Conservation (phyloP, 2,797 vertebrate species). For the Brachyrhaphis roseni region DNA sequence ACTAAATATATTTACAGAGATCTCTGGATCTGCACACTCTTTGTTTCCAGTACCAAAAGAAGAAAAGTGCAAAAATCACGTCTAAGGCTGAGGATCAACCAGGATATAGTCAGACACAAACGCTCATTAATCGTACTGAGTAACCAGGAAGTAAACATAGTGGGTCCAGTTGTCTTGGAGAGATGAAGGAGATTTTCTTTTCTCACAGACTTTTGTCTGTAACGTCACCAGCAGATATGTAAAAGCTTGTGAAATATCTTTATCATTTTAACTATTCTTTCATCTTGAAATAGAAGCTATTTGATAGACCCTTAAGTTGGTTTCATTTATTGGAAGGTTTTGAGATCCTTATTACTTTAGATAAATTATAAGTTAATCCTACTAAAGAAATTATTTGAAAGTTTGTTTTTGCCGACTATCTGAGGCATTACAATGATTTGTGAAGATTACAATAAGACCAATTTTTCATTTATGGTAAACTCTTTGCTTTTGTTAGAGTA, state of each 20-base stretch:
- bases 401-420: not conserved
- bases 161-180: not conserved
- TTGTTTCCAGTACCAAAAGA: not conserved
- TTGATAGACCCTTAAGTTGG: not conserved
- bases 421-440: not conserved
- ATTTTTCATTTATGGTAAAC: not conserved
- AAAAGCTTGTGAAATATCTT: not conserved
- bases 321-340: not conserved
- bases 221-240: not conserved
- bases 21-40: not conserved
- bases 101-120: not conserved
- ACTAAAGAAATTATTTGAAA: not conserved
- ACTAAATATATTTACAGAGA: not conserved
- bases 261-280: not conserved
- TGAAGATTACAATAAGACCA: not conserved
- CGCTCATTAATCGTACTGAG: not conserved
- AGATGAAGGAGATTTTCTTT: not conserved
- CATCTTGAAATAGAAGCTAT: not conserved
- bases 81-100: not conserved
- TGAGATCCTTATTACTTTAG: not conserved
- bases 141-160: not conserved
- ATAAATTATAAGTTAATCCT: not conserved
- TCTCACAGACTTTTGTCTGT: not conserved
- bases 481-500: not conserved
- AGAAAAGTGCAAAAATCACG: not conserved